These are phyloP conservation scores for Philonicus albiceps DNA, from an alignment of 2,888 invertebrate species.

Conservation along the genomic window DNA sequence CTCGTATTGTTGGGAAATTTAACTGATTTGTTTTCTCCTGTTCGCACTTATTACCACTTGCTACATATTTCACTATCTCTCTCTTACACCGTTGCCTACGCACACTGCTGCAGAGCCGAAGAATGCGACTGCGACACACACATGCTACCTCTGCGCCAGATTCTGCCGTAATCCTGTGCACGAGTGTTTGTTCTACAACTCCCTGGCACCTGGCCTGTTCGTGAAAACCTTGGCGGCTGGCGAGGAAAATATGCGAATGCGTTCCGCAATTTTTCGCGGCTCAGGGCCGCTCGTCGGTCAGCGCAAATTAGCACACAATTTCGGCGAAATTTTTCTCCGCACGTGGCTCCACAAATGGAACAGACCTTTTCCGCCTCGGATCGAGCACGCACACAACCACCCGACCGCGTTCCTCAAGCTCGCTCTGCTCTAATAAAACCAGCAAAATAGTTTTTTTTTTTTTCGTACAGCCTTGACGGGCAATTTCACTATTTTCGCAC, in stretches of 20 bases:
- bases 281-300: not conserved
- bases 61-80: conserved; percentile 30
- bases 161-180: conserved; percentile 1
- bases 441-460: not conserved
- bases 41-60: conserved; percentile 1
- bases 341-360: not conserved
- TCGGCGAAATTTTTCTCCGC: not conserved
- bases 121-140: conserved; percentile 5
- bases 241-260: not conserved
- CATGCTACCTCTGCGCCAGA: not conserved
- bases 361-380: not conserved
- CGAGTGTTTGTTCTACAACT: not conserved
- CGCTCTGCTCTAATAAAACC: not conserved
- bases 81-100: not conserved
- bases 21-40: not conserved
- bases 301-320: not conserved
- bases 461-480: not conserved
- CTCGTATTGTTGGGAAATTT: not conserved
- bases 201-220: conserved; percentile 3
- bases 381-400: not conserved
- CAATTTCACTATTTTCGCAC: not conserved
- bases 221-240: not conserved
- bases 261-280: not conserved
- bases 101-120: not conserved
- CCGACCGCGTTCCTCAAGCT: not conserved